These are phyloP conservation scores for Porites cylindrica DNA, from an alignment of 92 coral and sea anemone species.

Conservation along the genomic window DNA sequence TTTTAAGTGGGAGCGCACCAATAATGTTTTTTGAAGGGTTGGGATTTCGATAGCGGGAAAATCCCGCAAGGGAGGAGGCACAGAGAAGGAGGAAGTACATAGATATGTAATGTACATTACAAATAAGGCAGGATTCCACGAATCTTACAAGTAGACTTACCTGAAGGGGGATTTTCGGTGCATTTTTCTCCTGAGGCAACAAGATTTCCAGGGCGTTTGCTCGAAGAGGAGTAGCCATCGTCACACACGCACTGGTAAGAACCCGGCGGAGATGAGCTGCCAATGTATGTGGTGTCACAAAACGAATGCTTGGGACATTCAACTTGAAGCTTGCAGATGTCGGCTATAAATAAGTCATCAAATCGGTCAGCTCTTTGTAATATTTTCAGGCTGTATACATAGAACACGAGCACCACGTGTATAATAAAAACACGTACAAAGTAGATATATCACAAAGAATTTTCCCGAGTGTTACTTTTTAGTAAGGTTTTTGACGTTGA, in stretches of 20 bases:
- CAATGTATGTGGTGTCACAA: conserved; percentile 1
- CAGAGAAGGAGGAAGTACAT: no score
- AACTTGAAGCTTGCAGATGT: background rate
- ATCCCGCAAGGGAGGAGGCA: no score
- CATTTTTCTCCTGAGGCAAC: background rate
- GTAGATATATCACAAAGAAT: no score
- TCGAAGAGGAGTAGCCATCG: background rate
- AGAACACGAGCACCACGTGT: no score
- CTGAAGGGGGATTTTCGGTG: background rate
- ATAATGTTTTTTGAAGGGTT: no score
- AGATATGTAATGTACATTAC: background rate
- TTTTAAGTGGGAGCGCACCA: no score
- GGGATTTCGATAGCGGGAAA: no score
- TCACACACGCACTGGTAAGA: conserved; percentile 11
- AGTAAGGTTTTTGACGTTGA: no score
- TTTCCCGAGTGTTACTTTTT: no score
- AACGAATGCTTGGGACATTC: background rate
- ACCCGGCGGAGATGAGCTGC: conserved; percentile 3
- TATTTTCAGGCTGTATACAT: background rate
- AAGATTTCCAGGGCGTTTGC: background rate
- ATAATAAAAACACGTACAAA: no score
- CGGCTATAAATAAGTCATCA: background rate
- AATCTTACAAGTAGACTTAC: background rate
- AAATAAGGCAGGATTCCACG: background rate
- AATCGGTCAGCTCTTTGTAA: background rate